Evolutionary conservation across 2,797 vertebrate species (phyloP).

Genomic region (Poecilia picta): DNA sequence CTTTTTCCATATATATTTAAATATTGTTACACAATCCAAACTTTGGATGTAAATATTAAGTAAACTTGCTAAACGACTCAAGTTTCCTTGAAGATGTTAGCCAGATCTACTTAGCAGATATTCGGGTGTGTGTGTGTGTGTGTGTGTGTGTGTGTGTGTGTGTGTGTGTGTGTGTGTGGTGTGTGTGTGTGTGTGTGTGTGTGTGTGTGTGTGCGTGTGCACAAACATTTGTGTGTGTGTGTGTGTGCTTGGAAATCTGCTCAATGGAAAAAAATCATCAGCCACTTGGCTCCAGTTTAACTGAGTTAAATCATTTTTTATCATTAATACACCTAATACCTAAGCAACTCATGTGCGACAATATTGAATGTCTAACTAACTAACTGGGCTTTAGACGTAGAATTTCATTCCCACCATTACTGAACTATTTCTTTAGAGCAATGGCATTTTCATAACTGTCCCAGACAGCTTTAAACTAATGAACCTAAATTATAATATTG

Average conservation of each 20-base stretch:
- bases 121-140: too few relatives aligned
- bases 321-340: constrained; percentile 10
- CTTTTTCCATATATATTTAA: not conserved
- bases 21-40: not conserved
- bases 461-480: not conserved
- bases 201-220: constrained; percentile 1
- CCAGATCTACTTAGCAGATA: constrained; percentile 26
- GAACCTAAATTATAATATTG: not conserved
- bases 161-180: not conserved
- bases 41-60: not conserved
- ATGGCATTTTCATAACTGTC: not conserved
- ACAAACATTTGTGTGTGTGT: not conserved
- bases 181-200: constrained; percentile 5
- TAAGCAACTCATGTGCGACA: constrained; percentile 11
- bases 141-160: not conserved
- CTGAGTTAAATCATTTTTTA: constrained; percentile 11
- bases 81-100: constrained; percentile 9
- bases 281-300: constrained; percentile 9
- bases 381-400: not conserved
- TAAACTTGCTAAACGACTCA: not conserved
- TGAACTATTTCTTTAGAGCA: not conserved
- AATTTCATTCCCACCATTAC: not conserved
- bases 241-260: not conserved
- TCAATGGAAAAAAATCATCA: constrained; percentile 33
- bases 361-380: not conserved